Conservation (phyloP, 2,888 invertebrate genomes). For the Sesamia inferens region DNA sequence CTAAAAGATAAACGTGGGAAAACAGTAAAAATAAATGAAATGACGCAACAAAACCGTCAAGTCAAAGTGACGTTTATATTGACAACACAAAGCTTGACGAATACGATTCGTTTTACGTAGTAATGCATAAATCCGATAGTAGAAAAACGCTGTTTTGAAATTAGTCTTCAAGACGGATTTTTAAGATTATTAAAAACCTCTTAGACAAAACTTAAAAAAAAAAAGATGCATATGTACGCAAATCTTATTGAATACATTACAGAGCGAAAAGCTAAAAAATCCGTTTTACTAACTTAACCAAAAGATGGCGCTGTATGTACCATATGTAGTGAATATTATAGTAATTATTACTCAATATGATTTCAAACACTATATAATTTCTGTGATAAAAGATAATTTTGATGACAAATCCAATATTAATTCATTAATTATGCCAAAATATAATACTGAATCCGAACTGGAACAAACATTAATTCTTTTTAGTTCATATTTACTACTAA, state of each 20-base stretch:
- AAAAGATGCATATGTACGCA: neutral
- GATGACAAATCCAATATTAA: neutral
- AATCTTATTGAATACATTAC: neutral
- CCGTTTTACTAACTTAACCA: neutral
- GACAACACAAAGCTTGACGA: slow-evolving; percentile 41
- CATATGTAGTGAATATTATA: neutral
- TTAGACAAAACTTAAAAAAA: too few relatives aligned
- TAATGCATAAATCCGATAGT: neutral
- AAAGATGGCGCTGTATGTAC: slow-evolving; percentile 24
- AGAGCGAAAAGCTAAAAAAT: neutral
- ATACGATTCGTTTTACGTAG: slow-evolving; percentile 36
- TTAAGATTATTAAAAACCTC: neutral
- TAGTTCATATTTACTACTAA: neutral
- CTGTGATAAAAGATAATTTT: neutral
- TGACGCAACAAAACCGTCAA: slow-evolving; percentile 76
- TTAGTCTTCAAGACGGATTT: neutral
- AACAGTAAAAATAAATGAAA: slow-evolving; percentile 70
- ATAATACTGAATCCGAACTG: neutral
- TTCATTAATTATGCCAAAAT: neutral
- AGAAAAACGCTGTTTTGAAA: neutral
- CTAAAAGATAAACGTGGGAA: slow-evolving; percentile 72
- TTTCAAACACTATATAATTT: neutral
- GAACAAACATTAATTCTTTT: neutral
- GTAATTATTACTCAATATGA: neutral
- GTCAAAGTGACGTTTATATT: slow-evolving; percentile 51